These are phyloP conservation scores for Ondatra zibethicus DNA, from an alignment of 2,113 vertebrate species.

Conservation along the genomic window DNA sequence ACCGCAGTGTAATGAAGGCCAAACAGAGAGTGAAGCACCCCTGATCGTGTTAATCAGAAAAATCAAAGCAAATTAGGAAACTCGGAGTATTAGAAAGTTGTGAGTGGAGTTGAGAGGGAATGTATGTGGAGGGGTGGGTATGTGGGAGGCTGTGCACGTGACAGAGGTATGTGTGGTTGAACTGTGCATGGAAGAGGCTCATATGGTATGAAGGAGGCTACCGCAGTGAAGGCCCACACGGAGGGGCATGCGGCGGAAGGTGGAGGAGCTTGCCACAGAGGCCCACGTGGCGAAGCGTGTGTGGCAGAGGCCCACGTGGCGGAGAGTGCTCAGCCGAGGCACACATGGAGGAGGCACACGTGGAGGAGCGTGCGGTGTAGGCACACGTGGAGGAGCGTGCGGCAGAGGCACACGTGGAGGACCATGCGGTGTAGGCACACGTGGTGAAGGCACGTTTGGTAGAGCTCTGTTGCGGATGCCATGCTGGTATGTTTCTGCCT, in stretches of 20 bases:
- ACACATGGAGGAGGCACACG: too few species aligned
- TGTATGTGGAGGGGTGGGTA: too few species aligned
- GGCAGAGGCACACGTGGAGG: neutral
- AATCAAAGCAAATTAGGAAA: neutral
- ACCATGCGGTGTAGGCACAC: neutral
- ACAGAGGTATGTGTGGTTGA: neutral
- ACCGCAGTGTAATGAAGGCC: too few species aligned
- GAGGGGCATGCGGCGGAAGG: fast-evolving
- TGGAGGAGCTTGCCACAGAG: too few species aligned
- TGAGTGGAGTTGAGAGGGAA: neutral
- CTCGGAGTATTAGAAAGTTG: neutral
- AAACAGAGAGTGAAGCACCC: neutral
- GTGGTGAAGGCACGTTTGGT: fast-evolving
- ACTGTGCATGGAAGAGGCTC: neutral
- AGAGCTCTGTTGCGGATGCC: neutral
- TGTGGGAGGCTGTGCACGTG: too few species aligned
- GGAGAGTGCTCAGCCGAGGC: too few species aligned
- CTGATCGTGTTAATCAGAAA: neutral
- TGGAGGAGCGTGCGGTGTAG: neutral
- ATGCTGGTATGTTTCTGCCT: neutral
- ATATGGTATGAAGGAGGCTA: too few species aligned
- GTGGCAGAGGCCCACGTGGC: too few species aligned
- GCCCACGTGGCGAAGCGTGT: too few species aligned
- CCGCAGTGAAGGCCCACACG: too few species aligned
- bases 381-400: neutral